Conservation (phyloP, 1,140 invertebrate genomes). For the Solenopsis invicta region DNA sequence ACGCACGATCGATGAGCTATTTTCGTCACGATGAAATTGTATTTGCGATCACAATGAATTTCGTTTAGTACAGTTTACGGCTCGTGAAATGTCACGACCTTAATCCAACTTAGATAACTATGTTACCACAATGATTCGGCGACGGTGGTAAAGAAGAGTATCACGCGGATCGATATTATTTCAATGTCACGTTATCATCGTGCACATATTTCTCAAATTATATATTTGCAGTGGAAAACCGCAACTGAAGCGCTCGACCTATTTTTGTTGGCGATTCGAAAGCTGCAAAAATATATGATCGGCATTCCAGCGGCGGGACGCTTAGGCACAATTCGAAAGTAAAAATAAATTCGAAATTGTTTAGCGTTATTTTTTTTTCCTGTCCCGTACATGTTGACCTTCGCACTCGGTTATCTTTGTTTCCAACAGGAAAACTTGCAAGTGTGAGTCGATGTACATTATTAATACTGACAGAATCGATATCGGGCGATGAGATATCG, state of each 20-base stretch:
- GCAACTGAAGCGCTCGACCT: neutral
- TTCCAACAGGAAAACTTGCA: constrained; percentile 30
- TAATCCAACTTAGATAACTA: constrained; percentile 63
- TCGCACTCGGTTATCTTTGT: neutral
- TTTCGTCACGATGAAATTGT: constrained; percentile 68
- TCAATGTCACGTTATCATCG: constrained; percentile 20
- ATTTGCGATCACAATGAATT: constrained; percentile 70
- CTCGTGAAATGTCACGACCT: constrained; percentile 73
- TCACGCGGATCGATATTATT: constrained; percentile 39
- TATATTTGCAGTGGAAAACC: neutral
- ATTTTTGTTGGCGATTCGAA: neutral
- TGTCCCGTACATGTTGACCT: neutral
- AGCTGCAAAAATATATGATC: neutral
- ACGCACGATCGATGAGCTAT: constrained; percentile 78
- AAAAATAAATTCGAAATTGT: constrained; percentile 1
- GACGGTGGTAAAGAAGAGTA: neutral
- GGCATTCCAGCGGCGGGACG: neutral
- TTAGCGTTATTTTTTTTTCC: constrained; percentile 17
- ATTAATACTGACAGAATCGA: constrained; percentile 67
- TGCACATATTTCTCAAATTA: constrained; percentile 1
- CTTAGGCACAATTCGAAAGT: neutral
- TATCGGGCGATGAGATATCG: constrained; percentile 32
- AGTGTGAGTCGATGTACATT: constrained; percentile 15
- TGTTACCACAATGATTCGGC: constrained; percentile 43
- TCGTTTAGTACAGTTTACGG: constrained; percentile 72